Percentiles rank a stretch among this genome's conserved stretches.
Conservation (phyloP, 2,113 vertebrate species). For the Odontesthes bonariensis region DNA sequence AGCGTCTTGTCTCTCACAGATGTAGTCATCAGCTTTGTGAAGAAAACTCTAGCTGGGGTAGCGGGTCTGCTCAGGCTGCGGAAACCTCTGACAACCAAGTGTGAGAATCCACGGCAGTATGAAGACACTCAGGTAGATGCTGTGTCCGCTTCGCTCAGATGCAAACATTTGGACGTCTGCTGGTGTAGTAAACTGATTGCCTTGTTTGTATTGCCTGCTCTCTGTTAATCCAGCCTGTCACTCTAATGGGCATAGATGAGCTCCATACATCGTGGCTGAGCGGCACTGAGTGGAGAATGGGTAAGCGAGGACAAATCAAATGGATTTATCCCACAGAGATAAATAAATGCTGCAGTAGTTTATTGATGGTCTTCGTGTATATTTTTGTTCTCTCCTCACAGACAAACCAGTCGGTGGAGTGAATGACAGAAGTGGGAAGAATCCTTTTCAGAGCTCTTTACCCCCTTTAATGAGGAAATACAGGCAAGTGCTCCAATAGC, state of each 20-base stretch:
- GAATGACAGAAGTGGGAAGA: constrained; percentile 60
- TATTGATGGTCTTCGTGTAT: background rate
- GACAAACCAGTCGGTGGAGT: constrained; percentile 73
- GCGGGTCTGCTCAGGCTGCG: constrained; percentile 75
- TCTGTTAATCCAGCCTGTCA: constrained; percentile 59
- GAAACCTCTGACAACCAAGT: constrained; percentile 40
- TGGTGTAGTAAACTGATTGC: background rate
- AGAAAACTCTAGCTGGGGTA: constrained; percentile 80
- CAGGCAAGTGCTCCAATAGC: constrained; percentile 64
- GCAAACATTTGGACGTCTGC: background rate
- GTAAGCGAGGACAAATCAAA: constrained; percentile 52
- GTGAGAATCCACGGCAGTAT: constrained; percentile 46
- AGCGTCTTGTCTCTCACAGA: constrained; percentile 70
- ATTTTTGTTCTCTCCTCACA: constrained; percentile 39
- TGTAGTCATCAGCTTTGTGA: constrained; percentile 81
- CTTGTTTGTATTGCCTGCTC: background rate
- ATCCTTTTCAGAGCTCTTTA: constrained; percentile 65
- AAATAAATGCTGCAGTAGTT: background rate
- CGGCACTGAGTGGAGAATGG: constrained; percentile 79
- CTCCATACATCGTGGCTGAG: constrained; percentile 78
- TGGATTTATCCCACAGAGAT: background rate
- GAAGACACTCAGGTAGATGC: constrained; percentile 71
- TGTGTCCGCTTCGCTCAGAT: background rate
- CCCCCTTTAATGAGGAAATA: constrained; percentile 75
- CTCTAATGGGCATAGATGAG: constrained; percentile 83